phyloP scores from a whole-genome alignment of 2,113 vertebrate species.

The Chionomys nivalis region DNA sequence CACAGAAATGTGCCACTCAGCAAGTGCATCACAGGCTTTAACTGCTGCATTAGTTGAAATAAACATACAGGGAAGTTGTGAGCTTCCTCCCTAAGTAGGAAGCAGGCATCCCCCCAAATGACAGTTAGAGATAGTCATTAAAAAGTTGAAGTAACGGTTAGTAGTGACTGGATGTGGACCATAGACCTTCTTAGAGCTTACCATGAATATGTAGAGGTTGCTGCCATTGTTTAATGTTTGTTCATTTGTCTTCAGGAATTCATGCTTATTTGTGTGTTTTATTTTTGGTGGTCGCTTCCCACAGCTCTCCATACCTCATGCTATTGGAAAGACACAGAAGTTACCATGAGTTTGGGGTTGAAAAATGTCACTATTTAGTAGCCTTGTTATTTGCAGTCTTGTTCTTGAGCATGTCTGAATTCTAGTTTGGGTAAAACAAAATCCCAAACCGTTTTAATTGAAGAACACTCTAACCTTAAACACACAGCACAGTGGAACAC shows the following conservation, averaged over 20 bases:
- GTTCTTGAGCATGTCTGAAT: background rate
- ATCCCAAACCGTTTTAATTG: background rate
- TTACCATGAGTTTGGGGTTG: background rate
- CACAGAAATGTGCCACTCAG: background rate
- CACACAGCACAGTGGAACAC: background rate
- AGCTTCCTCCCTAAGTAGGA: conserved; percentile 36
- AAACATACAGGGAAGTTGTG: background rate
- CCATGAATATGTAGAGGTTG: background rate
- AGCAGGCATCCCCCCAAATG: background rate
- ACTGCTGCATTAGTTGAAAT: conserved; percentile 4
- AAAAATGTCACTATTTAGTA: background rate
- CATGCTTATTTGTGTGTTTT: background rate
- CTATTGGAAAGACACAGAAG: background rate
- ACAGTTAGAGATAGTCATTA: background rate
- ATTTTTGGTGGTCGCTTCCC: background rate
- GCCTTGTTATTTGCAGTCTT: background rate
- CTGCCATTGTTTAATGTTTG: background rate
- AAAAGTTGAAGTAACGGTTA: background rate
- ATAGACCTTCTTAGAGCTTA: background rate
- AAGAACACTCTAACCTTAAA: background rate
- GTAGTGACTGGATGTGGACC: background rate
- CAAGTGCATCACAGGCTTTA: background rate
- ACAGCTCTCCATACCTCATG: background rate
- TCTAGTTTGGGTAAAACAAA: background rate
- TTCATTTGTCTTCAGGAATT: background rate